These are phyloP conservation scores for Drosophila vallismaia DNA, from an alignment of 2,888 invertebrate genomes.

Conservation along the genomic window DNA sequence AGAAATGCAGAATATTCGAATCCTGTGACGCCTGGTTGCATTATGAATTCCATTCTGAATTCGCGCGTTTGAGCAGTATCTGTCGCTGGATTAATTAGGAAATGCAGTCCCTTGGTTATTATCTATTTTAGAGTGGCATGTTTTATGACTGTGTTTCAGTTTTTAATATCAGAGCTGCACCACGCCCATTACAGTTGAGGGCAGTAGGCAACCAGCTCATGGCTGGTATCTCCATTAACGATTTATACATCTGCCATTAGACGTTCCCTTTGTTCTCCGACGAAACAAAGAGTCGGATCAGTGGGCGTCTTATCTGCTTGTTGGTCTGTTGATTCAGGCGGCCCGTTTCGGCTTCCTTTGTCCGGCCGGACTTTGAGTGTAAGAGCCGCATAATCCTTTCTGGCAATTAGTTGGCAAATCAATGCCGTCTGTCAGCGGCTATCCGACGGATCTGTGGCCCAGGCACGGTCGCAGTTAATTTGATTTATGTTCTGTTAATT, in stretches of 20 bases:
- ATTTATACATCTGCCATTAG: constrained; percentile 43
- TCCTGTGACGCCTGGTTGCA: constrained; percentile 10
- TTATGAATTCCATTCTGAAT: constrained; percentile 5
- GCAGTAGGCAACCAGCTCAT: not conserved
- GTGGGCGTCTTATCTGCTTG: constrained; percentile 38
- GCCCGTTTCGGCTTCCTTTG: constrained; percentile 1
- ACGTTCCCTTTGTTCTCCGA: constrained; percentile 31
- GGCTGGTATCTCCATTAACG: constrained; percentile 21
- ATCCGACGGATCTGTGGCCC: constrained; percentile 22
- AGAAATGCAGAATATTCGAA: constrained; percentile 10
- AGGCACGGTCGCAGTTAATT: constrained; percentile 35
- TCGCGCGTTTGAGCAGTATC: not conserved
- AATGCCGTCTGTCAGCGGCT: constrained; percentile 37
- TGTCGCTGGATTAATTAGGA: constrained; percentile 23
- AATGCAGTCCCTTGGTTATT: constrained; percentile 6
- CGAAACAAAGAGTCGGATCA: constrained; percentile 34
- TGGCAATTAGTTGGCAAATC: constrained; percentile 50
- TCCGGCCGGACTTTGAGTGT: constrained; percentile 8
- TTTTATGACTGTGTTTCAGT: not conserved
- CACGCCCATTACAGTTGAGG: not conserved
- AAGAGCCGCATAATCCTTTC: constrained; percentile 46
- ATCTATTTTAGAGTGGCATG: not conserved
- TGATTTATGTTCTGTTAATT: constrained; percentile 48
- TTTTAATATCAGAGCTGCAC: not conserved
- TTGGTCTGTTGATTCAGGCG: constrained; percentile 39